Evolutionary conservation across 2,113 vertebrate genomes (phyloP), one percentile per base, ranked within the genome.

Genomic region (Chitala chitala): DNA sequence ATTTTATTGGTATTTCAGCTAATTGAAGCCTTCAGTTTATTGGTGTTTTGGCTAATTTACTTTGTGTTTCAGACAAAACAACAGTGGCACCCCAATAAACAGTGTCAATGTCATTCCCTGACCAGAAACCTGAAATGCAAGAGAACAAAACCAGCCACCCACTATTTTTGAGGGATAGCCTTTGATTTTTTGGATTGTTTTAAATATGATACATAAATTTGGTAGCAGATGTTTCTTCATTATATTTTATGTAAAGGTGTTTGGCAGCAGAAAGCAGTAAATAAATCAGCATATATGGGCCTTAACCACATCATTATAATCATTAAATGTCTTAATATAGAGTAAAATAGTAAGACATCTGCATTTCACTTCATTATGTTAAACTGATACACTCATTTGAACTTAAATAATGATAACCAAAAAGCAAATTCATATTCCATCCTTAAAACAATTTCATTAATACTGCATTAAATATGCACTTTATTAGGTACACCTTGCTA

Each of bases 281-380:
- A 85, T 79, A 85, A 79, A 72, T 56, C 82, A 75, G 83, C 74
- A 82, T 79, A 89, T 87, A 89, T 84, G 84, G 83, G 84, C 80
- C 85, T 86, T 87, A 78, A 85, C 81, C 81, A 76, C 82, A 79
- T 89, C 86, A 89, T 87, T 88, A 81, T 78, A 83, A 86, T 87
- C 84, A 88, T 87, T 85, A 88, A 88, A 86, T 76, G 83, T 82
- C 82, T 86, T 87, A 87, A 87, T 87, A 85, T 83, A 56, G 73
- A 86, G 80, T 38, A 64, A 75, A 33, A 75, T 84, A 83, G 88
- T 85, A 89, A 85, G 87, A 88, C 84, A 85, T 77, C 82, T 80
- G 84, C 82, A 86, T 86, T 83, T 86, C 86, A 89, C 85, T 87
- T 87, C 81, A 84, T 89, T 87, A 87, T 86, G 88, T 88, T 89